phyloP scores from a whole-genome alignment of 1,140 invertebrate genomes.

The Drosophila watanabei region DNA sequence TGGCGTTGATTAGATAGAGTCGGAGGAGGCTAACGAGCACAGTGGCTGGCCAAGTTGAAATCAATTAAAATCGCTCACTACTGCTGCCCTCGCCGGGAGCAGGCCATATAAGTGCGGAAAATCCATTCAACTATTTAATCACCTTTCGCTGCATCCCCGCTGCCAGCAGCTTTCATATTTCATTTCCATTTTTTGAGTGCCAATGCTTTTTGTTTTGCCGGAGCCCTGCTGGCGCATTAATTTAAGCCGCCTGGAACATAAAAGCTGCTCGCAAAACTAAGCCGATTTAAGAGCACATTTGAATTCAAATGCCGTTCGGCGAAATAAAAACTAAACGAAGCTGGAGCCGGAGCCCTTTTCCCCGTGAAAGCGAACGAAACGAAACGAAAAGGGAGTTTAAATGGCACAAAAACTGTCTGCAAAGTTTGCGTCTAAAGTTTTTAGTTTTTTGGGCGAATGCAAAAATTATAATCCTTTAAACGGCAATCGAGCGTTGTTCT shows the following conservation, averaged over 20 bases:
- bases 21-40: not conserved
- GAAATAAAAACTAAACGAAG: conserved; percentile 67
- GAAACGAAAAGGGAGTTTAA: conserved; percentile 41
- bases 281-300: conserved; percentile 83
- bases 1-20: conserved; percentile 58
- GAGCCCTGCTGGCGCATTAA: conserved; percentile 66
- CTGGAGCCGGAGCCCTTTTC: not conserved
- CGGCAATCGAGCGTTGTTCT: conserved; percentile 51
- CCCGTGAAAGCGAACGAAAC: not conserved
- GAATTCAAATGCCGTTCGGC: conserved; percentile 73
- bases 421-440: conserved; percentile 75
- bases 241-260: conserved; percentile 72
- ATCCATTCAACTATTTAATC: conserved; percentile 64
- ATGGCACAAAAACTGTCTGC: conserved; percentile 79
- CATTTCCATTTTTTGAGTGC: conserved; percentile 35
- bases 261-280: conserved; percentile 78
- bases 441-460: conserved; percentile 60
- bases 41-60: conserved; percentile 34
- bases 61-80: conserved; percentile 55
- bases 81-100: not conserved
- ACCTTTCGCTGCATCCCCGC: conserved; percentile 43
- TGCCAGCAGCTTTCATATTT: conserved; percentile 30
- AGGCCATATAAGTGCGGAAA: conserved; percentile 41
- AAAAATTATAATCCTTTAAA: conserved; percentile 82
- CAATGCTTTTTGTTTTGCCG: conserved; percentile 42